Evolutionary conservation across 1,140 invertebrate species (phyloP).

Genomic region (Mizuhopecten yessoensis): DNA sequence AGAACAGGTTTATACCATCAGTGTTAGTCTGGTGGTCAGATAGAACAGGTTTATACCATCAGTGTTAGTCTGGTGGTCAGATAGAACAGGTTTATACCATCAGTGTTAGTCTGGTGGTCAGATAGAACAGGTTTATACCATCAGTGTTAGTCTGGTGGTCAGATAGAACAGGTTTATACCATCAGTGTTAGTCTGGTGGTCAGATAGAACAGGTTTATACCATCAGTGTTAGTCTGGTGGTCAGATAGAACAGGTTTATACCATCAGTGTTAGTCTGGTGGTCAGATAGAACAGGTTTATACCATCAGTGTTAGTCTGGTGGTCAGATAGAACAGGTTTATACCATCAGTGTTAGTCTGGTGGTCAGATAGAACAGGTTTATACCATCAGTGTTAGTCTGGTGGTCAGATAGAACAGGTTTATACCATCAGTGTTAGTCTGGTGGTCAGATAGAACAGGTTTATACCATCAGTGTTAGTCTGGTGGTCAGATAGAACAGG

Average conservation of each 20-base stretch:
- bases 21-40: neutral
- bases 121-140: neutral
- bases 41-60: neutral
- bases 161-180: neutral
- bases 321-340: neutral
- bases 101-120: neutral
- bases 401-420: neutral
- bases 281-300: neutral
- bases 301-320: neutral
- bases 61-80: neutral
- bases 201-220: neutral
- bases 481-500: neutral
- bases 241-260: neutral
- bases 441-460: neutral
- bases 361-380: neutral
- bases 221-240: neutral
- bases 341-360: neutral
- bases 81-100: neutral
- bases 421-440: neutral
- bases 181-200: neutral
- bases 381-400: neutral
- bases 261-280: neutral
- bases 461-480: neutral
- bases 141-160: neutral
- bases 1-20: neutral